Evolutionary conservation across 2,888 invertebrate species (phyloP), one percentile per base, ranked within the genome.

Genomic region (Lypha dubia): DNA sequence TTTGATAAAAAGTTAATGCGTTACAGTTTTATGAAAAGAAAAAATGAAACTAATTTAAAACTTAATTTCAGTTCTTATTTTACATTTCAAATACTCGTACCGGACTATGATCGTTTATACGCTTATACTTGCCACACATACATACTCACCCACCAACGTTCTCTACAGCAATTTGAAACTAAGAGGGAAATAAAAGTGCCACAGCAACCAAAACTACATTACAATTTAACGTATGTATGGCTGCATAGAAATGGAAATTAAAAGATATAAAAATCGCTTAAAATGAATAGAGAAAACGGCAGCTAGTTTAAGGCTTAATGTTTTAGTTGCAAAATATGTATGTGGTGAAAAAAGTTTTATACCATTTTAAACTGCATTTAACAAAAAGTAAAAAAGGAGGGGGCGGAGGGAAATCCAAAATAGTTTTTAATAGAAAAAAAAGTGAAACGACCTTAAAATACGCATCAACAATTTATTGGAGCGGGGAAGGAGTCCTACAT

Each of bases 271-370:
- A 22, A 41, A 56, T 9, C 11, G 56, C 22, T 35, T 15, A 65
- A 49, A 53, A 5, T 22, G 38, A 22, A 24, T 7, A 44, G 70
- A 53, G 22, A 53, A 56, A 70, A n/a, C 15, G 15, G 49, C 28
- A 68, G 41, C 49, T 63, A 75, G 75, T 81, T 81, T 77, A 63
- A 81, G 46, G 81, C 81, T 79, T 63, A 84, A 81, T 58, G 81
- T 65, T 51, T 84, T 53, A 68, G 76, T 68, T 63, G 68, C 58
- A 74, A 81, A 74, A n/a, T n/a, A n/a, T n/a, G n/a, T 79, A 77
- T 81, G 84, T 74, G 81, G 77, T 70, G 49, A 11, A 32, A 79
- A 79, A 81, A 81, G 58, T 79, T 84, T 84, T 53, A 51, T 79
- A 49, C 22, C 24, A 56, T 63, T 82, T 65, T 58, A 65, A 77